These are phyloP conservation scores for Columba janthina DNA, from an alignment of 2,113 vertebrate genomes.

Conservation along the genomic window DNA sequence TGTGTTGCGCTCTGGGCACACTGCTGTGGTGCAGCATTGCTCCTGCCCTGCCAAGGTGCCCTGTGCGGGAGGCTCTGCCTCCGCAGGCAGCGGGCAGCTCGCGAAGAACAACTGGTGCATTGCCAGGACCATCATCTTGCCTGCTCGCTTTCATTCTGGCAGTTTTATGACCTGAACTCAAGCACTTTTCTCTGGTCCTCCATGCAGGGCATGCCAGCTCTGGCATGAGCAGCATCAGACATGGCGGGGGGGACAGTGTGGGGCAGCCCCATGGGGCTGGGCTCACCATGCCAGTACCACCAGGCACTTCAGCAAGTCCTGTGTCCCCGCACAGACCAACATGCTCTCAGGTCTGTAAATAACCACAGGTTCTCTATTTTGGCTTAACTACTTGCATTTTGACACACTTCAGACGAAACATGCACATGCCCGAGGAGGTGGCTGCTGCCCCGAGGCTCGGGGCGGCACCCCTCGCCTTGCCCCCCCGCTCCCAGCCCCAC, in stretches of 20 bases:
- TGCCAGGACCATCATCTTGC: neutral
- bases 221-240: neutral
- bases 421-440: fast-evolving
- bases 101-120: fast-evolving
- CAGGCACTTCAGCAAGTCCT: no score
- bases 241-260: fast-evolving
- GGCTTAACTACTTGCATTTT: neutral
- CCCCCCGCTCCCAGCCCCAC: fast-evolving
- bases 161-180: neutral
- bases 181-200: neutral
- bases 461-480: neutral
- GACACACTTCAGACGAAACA: neutral
- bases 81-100: neutral
- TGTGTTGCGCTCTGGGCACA: fast-evolving
- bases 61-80: fast-evolving
- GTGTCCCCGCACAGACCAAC: neutral
- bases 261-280: neutral
- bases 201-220: fast-evolving
- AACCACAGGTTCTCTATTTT: neutral
- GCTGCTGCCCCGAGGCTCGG: fast-evolving
- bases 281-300: neutral
- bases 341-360: neutral
- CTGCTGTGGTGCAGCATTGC: fast-evolving
- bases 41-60: neutral
- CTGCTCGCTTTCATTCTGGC: fast-evolving